Evolutionary conservation across 2,888 invertebrate species (phyloP), one percentile per base, ranked within the genome.

Genomic region (Tetanocera ferruginea): DNA sequence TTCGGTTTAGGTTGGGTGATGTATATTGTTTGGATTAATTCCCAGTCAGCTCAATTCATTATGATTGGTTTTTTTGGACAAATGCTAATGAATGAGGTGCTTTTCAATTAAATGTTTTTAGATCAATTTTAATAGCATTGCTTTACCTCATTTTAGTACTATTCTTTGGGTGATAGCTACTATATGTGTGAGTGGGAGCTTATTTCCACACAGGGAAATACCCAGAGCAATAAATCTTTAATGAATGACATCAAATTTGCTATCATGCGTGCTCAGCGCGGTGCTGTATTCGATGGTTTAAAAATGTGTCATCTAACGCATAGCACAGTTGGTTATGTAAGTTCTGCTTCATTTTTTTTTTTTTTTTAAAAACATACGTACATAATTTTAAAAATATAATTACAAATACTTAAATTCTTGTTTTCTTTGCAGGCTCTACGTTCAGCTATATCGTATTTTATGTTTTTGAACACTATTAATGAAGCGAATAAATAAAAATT

Each of bases 51-150:
- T 31, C 76, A 81, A 55, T 76, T 81, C 62, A 66, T 78, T 25
- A 70, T 81, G 73, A 77, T 78, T 76, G 80, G 79, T 25, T 76
- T 72, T 75, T 79, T 80, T 49, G 80, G 78, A 14, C 78, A 79
- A 77, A 76, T 80, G 79, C 57, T 79, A 19, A 75, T 77, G 76
- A 75, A 80, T 62, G 77, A 79, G 80, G 76, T 79, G 3, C 3
- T 31, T 3, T 31, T 31, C 5, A 4, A 31, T 4, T 31, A n/a
- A 31, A 31, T 31, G 5, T 31, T 4, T 4, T 31, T 31, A 4
- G 31, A 31, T 31, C 5, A 4, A n/a, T 31, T 31, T 31, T 5
- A 31, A 31, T 31, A 3, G 3, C 31, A 31, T 31, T 31, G 5
- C 31, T 31, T n/a, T n/a, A n/a, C n/a, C 8, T 17, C 3, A n/a